These are phyloP conservation scores for Chloropsis hardwickii DNA, from an alignment of 2,113 vertebrate species.

Conservation along the genomic window DNA sequence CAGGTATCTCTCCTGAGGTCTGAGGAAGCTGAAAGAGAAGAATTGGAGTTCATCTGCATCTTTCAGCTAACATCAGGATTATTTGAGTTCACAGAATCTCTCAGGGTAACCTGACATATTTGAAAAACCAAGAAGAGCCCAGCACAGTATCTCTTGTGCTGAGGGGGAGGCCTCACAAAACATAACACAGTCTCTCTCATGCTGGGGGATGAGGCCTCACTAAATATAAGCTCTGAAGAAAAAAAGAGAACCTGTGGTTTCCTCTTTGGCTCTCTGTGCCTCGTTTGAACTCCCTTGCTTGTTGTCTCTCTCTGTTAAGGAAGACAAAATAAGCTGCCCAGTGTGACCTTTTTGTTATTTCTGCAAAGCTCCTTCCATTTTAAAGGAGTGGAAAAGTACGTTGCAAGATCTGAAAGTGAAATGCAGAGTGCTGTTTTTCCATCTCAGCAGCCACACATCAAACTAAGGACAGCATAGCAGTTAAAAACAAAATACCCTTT, in stretches of 20 bases:
- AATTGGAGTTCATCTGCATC: not conserved
- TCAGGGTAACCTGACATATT: not conserved
- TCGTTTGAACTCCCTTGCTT: not conserved
- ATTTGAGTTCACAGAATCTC: not conserved
- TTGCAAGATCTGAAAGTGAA: not conserved
- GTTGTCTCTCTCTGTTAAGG: not conserved
- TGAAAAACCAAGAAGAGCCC: not conserved
- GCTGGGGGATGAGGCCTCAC: not conserved
- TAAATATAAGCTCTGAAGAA: not conserved
- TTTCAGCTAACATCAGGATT: not conserved
- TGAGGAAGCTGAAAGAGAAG: not conserved
- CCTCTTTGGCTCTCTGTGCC: constrained; percentile 2
- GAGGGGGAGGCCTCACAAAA: not conserved
- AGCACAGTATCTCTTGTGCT: not conserved
- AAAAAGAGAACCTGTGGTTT: constrained; percentile 39
- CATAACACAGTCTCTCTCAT: not conserved
- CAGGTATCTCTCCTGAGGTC: not conserved
- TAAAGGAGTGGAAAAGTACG: not conserved
- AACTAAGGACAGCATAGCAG: not conserved
- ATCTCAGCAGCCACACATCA: not conserved
- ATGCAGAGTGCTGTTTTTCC: not conserved
- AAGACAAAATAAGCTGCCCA: not conserved
- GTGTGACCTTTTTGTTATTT: not conserved
- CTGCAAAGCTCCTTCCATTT: not conserved
- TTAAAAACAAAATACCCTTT: not conserved